phyloP scores from a whole-genome alignment of 2,797 vertebrate genomes.

The Myotis planiceps region DNA sequence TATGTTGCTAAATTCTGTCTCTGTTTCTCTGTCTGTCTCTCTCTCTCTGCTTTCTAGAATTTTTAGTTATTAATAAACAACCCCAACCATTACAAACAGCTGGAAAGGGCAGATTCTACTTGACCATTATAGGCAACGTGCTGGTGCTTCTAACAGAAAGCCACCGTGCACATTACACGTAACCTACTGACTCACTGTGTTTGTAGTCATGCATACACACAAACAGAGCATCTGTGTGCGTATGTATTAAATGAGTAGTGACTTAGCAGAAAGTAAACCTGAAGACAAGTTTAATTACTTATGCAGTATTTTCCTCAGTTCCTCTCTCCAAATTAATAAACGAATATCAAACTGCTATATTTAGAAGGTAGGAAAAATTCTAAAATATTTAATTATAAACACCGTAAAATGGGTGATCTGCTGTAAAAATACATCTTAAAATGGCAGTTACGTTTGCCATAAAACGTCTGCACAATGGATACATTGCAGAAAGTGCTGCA shows the following conservation, averaged over 20 bases:
- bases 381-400: not conserved
- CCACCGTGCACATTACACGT: not conserved
- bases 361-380: not conserved
- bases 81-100: not conserved
- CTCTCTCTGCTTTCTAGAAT: not conserved
- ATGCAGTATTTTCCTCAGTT: not conserved
- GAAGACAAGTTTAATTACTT: not conserved
- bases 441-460: not conserved
- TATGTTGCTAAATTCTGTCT: not conserved
- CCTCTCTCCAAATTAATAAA: not conserved
- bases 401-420: not conserved
- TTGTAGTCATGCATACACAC: not conserved
- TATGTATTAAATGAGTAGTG: not conserved
- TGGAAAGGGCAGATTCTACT: not conserved
- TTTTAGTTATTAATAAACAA: not conserved
- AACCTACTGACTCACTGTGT: not conserved
- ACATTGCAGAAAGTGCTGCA: not conserved
- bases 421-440: not conserved
- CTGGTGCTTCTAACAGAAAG: not conserved
- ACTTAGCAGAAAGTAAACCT: not conserved
- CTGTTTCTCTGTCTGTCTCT: not conserved
- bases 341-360: not conserved
- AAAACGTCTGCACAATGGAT: not conserved
- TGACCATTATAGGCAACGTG: no score
- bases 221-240: not conserved